Percentiles rank a stretch among this genome's conserved stretches.
Evolutionary conservation across 2,888 invertebrate genomes (phyloP).

Genomic region (Eumerus sabulonum): DNA sequence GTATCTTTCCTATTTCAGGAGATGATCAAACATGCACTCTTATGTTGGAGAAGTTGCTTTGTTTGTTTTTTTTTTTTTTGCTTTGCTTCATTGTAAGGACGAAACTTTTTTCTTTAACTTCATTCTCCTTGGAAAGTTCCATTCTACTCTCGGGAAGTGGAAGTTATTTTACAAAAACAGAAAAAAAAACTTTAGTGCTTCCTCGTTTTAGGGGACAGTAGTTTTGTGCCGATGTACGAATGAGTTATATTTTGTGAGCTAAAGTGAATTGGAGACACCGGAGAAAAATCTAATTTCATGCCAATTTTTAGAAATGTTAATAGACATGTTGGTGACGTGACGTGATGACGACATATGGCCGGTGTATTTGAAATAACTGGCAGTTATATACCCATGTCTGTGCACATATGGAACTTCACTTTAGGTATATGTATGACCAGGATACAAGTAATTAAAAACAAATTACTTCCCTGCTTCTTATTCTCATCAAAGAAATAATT

Average conservation of each 20-base stretch:
- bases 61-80: slow-evolving; percentile 20
- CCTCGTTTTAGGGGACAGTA: slow-evolving; percentile 49
- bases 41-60: slow-evolving; percentile 29
- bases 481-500: too few species aligned
- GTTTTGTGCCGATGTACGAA: slow-evolving; percentile 10
- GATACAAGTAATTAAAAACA: too few species aligned
- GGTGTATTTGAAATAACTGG: too few species aligned
- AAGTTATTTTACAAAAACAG: slow-evolving; percentile 41
- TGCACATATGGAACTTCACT: too few species aligned
- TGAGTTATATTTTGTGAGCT: too few species aligned
- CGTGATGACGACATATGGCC: slow-evolving; percentile 16
- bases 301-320: slow-evolving; percentile 57
- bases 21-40: slow-evolving; percentile 41
- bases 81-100: slow-evolving; percentile 31
- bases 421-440: too few species aligned
- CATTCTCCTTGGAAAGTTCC: slow-evolving; percentile 38
- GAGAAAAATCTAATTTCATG: slow-evolving; percentile 46
- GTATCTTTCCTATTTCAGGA: not conserved
- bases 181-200: slow-evolving; percentile 43
- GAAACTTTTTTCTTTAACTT: slow-evolving; percentile 52
- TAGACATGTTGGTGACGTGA: slow-evolving; percentile 43
- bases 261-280: not conserved
- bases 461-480: too few species aligned
- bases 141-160: slow-evolving; percentile 12
- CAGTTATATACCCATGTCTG: too few species aligned